phyloP scores from a whole-genome alignment of 2,797 vertebrate genomes.

The Centroberyx gerrardi region DNA sequence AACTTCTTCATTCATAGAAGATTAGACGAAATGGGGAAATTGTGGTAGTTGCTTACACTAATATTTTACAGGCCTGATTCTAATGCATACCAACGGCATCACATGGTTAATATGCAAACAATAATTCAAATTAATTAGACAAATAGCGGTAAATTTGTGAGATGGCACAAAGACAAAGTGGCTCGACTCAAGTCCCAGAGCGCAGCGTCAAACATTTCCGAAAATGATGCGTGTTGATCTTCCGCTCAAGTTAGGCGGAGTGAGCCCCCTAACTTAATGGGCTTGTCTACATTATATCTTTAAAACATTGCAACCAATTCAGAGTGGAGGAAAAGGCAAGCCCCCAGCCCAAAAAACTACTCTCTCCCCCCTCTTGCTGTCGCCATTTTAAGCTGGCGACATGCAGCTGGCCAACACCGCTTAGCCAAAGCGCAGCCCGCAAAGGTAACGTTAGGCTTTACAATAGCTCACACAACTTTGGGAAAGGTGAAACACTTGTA shows the following conservation, averaged over 20 bases:
- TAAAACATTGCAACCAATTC: conserved; percentile 49
- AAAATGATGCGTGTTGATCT: conserved; percentile 75
- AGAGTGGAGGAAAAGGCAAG: conserved; percentile 53
- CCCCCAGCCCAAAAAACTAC: conserved; percentile 63
- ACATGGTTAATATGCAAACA: too few relatives aligned
- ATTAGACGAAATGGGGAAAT: neutral
- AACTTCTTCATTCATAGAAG: conserved; percentile 48
- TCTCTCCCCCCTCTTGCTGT: conserved; percentile 78
- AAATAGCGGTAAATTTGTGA: conserved; percentile 7
- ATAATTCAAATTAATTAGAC: neutral
- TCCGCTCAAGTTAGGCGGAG: conserved; percentile 76
- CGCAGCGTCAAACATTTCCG: conserved; percentile 66
- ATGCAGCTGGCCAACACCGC: conserved; percentile 80
- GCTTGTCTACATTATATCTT: conserved; percentile 43
- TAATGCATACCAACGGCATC: neutral
- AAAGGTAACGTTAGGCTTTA: conserved; percentile 64
- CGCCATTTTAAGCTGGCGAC: conserved; percentile 89
- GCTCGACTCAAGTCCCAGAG: conserved; percentile 23
- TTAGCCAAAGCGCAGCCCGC: conserved; percentile 67
- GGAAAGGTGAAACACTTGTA: conserved; percentile 51
- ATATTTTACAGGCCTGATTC: neutral
- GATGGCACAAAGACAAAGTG: conserved; percentile 19
- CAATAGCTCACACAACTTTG: conserved; percentile 72
- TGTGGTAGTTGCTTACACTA: neutral
- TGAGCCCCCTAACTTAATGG: conserved; percentile 72